Evolutionary conservation across 2,113 vertebrate species (phyloP).

Genomic region (Petrocephalus zakoni): DNA sequence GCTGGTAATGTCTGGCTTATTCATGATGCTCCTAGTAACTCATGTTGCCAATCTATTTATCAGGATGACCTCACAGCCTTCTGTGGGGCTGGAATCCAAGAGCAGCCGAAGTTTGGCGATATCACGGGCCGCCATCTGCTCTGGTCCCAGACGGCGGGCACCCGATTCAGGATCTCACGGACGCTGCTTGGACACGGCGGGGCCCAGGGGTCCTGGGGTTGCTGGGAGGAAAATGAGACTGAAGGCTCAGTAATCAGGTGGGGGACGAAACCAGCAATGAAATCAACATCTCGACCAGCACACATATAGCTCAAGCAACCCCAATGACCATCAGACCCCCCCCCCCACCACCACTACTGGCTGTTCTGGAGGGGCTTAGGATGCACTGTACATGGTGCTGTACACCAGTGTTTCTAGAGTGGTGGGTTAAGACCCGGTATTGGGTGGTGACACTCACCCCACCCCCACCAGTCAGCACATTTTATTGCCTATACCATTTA

Average conservation of each 20-base stretch:
- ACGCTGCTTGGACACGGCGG: neutral
- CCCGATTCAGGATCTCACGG: neutral
- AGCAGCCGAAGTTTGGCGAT: neutral
- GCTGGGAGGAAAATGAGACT: neutral
- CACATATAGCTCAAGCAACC: neutral
- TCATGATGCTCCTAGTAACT: neutral
- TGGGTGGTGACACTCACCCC: neutral
- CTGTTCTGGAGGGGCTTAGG: neutral
- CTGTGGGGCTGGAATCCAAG: neutral
- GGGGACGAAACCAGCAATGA: neutral
- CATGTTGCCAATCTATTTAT: neutral
- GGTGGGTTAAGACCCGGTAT: neutral
- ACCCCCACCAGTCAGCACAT: no score
- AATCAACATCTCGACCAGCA: neutral
- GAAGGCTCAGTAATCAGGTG: neutral
- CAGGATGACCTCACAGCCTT: conserved; percentile 5
- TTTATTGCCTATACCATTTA: no score
- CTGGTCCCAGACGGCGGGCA: neutral
- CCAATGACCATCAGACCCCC: neutral
- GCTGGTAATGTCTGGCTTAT: neutral
- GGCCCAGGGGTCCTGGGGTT: neutral
- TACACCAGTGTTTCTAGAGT: neutral
- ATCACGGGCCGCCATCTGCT: neutral
- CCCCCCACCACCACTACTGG: neutral
- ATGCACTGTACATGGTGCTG: neutral